These are phyloP conservation scores for Apostichopus californicus DNA, from an alignment of 35 echinoderm and acorn worm species.

Conservation along the genomic window DNA sequence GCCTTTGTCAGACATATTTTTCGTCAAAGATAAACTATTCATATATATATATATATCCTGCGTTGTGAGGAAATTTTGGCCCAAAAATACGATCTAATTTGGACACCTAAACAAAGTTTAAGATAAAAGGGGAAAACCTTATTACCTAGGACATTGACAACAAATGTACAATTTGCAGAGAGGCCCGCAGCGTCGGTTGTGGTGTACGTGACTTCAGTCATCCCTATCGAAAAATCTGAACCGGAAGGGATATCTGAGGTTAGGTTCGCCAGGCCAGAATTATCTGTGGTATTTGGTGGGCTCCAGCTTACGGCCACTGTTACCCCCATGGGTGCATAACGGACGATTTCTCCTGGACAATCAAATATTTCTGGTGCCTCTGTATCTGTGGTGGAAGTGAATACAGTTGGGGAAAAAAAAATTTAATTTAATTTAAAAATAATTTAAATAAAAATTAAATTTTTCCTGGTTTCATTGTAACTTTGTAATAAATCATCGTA, in stretches of 20 bases:
- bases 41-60: no score
- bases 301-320: not conserved
- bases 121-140: no score
- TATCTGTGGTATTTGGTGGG: constrained; percentile 2
- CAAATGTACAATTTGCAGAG: not conserved
- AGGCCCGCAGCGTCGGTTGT: not conserved
- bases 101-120: no score
- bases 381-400: not conserved
- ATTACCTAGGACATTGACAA: not conserved
- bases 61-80: no score
- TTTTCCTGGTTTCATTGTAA: no score
- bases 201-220: constrained; percentile 2
- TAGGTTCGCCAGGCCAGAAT: not conserved
- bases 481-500: no score
- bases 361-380: not conserved
- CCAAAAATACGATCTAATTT: no score
- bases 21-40: no score
- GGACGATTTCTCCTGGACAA: not conserved
- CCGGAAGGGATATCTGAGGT: not conserved
- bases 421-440: not conserved
- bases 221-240: not conserved
- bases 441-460: no score
- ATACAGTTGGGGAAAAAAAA: not conserved
- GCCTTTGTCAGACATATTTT: no score
- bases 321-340: not conserved